Percentiles rank a stretch among this genome's conserved stretches.
phyloP scores from a whole-genome alignment of 2,797 vertebrate genomes.

The Enteromius afrohamiltoni region DNA sequence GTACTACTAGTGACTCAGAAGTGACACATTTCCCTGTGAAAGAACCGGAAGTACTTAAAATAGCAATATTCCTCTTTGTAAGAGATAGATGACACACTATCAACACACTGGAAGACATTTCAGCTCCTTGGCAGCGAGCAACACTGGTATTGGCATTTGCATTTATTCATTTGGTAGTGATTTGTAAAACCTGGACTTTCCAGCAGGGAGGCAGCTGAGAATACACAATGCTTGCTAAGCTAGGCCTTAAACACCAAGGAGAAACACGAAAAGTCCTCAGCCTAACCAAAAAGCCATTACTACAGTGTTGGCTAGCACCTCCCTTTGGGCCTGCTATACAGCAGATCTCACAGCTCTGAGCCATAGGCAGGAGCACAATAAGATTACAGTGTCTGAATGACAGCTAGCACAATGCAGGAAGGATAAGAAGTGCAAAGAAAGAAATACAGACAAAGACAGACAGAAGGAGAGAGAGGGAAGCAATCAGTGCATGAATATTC shows the following conservation, averaged over 20 bases:
- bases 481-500: constrained; percentile 81
- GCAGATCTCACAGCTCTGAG: constrained; percentile 26
- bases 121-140: background rate
- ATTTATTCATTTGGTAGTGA: constrained; percentile 12
- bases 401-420: constrained; percentile 49
- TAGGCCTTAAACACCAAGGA: constrained; percentile 1
- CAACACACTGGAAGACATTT: constrained; percentile 2
- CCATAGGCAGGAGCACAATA: constrained; percentile 27
- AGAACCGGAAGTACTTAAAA: constrained; percentile 3
- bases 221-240: constrained; percentile 20
- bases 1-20: background rate
- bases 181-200: constrained; percentile 21
- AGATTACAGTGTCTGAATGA: constrained; percentile 45
- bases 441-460: constrained; percentile 41
- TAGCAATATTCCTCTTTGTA: background rate
- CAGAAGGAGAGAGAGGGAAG: constrained; percentile 62
- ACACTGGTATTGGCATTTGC: background rate
- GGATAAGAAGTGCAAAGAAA: constrained; percentile 23
- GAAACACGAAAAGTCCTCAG: constrained; percentile 14
- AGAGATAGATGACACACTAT: background rate
- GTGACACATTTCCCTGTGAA: constrained; percentile 12
- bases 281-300: constrained; percentile 33
- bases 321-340: constrained; percentile 1
- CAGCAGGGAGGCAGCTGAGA: constrained; percentile 20
- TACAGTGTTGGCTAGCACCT: constrained; percentile 20